Conservation (phyloP, 2,797 vertebrate species). For the Chaunax sp. region DNA sequence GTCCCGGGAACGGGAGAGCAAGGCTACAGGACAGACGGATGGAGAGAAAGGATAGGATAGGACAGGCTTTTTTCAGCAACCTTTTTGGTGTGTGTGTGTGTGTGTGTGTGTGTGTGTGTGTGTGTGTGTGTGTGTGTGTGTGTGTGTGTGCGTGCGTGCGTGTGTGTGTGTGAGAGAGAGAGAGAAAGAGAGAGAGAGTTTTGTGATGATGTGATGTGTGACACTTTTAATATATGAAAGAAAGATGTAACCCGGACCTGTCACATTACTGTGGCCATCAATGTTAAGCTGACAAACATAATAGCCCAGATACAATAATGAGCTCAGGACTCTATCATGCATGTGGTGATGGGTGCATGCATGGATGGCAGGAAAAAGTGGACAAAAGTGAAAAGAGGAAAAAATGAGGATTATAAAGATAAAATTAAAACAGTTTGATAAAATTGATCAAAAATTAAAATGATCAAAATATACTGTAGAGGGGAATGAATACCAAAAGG, state of each 20-base stretch:
- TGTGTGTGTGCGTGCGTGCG: neutral
- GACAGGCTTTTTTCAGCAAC: slow-evolving; percentile 46
- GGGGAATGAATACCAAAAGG: neutral
- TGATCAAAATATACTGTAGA: neutral
- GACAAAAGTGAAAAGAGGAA: neutral
- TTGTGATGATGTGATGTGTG: slow-evolving; percentile 19
- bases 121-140: neutral
- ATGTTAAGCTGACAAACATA: slow-evolving; percentile 65
- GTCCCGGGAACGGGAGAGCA: slow-evolving; percentile 35
- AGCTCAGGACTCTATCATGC: slow-evolving; percentile 45
- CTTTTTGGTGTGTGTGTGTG: slow-evolving; percentile 30
- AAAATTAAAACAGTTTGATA: neutral
- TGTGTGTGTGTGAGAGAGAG: neutral
- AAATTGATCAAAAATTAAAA: neutral
- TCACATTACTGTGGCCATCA: slow-evolving; percentile 69
- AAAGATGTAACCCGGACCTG: slow-evolving; percentile 66
- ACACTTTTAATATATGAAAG: slow-evolving; percentile 52
- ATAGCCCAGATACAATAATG: slow-evolving; percentile 55
- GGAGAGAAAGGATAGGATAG: slow-evolving; percentile 50
- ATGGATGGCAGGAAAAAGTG: slow-evolving; percentile 21
- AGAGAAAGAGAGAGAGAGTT: neutral
- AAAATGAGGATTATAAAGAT: neutral
- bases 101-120: no score
- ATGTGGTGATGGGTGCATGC: slow-evolving; percentile 8
- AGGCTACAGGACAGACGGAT: slow-evolving; percentile 42